Conservation (phyloP, 2,888 invertebrate species). For the Drosophila yooni region DNA sequence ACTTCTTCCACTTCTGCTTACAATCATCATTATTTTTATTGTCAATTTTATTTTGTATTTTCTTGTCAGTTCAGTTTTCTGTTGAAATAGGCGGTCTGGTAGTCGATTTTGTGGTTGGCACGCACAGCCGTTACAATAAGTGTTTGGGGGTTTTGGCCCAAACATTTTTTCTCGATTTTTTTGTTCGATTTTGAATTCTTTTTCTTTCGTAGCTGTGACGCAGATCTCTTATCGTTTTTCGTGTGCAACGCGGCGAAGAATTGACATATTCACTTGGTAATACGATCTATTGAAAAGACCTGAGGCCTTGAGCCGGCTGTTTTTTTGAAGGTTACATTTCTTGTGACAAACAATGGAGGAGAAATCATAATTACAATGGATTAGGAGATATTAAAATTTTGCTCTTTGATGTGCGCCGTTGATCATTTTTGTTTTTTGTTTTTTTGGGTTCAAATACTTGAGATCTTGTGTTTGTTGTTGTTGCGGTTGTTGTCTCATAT, state of each 20-base stretch:
- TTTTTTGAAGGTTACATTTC: constrained; percentile 64
- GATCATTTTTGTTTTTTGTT: constrained; percentile 28
- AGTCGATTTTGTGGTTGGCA: constrained; percentile 57
- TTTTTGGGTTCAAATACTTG: constrained; percentile 43
- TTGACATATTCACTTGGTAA: constrained; percentile 79
- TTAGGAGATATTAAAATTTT: constrained; percentile 75
- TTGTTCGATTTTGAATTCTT: constrained; percentile 6
- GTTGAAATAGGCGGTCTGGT: constrained; percentile 54
- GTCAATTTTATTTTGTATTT: constrained; percentile 12
- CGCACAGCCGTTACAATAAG: constrained; percentile 58
- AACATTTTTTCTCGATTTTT: constrained; percentile 13
- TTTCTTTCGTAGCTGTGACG: constrained; percentile 42
- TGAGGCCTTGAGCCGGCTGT: constrained; percentile 41
- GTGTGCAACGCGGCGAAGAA: constrained; percentile 48
- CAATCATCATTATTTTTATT: constrained; percentile 35
- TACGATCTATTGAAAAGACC: constrained; percentile 64
- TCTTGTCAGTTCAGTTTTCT: constrained; percentile 62
- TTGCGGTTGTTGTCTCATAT: constrained; percentile 39
- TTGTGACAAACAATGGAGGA: constrained; percentile 71
- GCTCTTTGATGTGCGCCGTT: constrained; percentile 62
- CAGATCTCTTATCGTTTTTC: constrained; percentile 74
- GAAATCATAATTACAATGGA: constrained; percentile 80
- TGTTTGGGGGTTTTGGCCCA: constrained; percentile 26
- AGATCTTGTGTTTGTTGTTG: constrained; percentile 36
- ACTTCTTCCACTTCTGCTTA: constrained; percentile 14